Base-by-base conservation (phyloP, 1,140 invertebrate genomes). In the Apocrypta bakeri region DNA sequence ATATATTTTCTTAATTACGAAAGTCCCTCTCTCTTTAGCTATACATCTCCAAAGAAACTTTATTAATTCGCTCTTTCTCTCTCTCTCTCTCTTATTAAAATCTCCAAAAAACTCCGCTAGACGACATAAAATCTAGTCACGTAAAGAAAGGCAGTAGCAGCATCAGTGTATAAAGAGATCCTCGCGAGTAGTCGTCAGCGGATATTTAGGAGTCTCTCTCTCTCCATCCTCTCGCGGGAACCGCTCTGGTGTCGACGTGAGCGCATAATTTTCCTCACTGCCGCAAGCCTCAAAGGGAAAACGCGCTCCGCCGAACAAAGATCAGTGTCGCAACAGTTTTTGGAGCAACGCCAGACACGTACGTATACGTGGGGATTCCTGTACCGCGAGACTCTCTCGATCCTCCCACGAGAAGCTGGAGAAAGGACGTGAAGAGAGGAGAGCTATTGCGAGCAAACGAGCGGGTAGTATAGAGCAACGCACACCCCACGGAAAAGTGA, bases 271-370 rank as follows among this genome's bases (percentile, higher is more conserved):
- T 83, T 83, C 74, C 33, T 69, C 64, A 17, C 21, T 27, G 68
- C 40, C 74, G 31, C 25, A 31, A 68, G 27, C 81, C 81, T 82
- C 81, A 79, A 83, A 83, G 63, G 40, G 48, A 82, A 63, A 61
- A 8, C 17, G 40, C 25, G 17, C 76, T 64, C 75, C 48, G 12
- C 25, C 24, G 73, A 76, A 12, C 14, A 31, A 31, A 68, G 64
- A 27, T 68, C 64, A 68, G 33, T 37, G 6, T 75, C 71, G 71
- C 78, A 69, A 69, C 71, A 76, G 63, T 74, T 83, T 79, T 75
- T 80, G 82, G 82, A 75, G 63, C 7, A 4, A 7, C 61, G 82
- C 82, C 82, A 83, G 72, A 80, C 82, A 75, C 78, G 73, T 83
- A 79, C 74, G 27, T 27, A 17, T 29, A 31, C 25, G 11, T 66